Evolutionary conservation across 2,797 vertebrate genomes (phyloP).

Genomic region (Pipistrellus pipistrellus): DNA sequence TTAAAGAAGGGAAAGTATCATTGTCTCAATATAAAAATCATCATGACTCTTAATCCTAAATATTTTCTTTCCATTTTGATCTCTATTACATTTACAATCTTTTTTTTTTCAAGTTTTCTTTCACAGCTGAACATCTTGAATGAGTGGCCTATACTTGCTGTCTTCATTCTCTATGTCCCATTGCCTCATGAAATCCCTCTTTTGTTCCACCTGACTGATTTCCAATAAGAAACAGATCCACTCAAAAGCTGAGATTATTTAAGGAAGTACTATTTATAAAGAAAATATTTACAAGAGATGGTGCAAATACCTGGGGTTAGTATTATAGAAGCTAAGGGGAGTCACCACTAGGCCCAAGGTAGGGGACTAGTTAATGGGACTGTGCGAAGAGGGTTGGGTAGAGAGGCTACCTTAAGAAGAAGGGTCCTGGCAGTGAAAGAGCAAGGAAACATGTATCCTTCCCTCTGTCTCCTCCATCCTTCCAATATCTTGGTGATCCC

Average conservation of each 20-base stretch:
- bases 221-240: neutral
- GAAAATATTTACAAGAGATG: neutral
- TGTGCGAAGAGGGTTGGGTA: neutral
- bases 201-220: neutral
- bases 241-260: neutral
- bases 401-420: neutral
- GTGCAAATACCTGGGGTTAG: neutral
- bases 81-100: neutral
- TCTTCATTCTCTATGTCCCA: neutral
- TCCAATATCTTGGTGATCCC: neutral
- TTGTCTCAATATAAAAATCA: constrained; percentile 8
- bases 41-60: neutral
- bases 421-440: neutral
- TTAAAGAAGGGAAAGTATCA: neutral
- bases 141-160: neutral
- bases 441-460: neutral
- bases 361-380: neutral
- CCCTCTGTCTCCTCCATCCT: neutral
- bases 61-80: neutral
- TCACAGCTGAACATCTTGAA: neutral
- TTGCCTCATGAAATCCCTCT: neutral
- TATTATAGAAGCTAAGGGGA: neutral
- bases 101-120: neutral
- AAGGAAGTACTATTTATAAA: constrained; percentile 7
- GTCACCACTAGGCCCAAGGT: neutral